Evolutionary conservation across 2,888 invertebrate species (phyloP), one percentile per base, ranked within the genome.

Genomic region (Conchocele bisecta): DNA sequence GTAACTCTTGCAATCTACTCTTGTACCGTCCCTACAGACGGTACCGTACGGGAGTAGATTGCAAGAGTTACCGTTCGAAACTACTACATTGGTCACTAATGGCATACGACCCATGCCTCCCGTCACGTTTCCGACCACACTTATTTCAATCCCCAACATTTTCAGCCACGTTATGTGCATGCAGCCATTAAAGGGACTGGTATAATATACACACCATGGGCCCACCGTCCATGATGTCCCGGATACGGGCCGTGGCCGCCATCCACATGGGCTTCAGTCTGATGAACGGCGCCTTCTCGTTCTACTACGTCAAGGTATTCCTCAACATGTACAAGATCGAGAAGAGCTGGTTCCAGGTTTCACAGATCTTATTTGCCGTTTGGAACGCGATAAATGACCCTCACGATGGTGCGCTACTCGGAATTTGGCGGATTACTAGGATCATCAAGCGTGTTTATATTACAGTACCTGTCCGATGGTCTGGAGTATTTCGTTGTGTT

Each of bases 371-470:
- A 7, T 92, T 90, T 71, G 80, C 92, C 83, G 65, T 92, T 5
- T 92, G 92, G 92, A 92, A 92, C 76, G 91, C 92, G 0, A 74
- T 92, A 26, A 92, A 92, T 71, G n/a, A n/a, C n/a, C 33, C 79
- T 92, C 7, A 79, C 81, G 37, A 86, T 91, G 11, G 83, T 91
- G 39, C 86, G 89, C 68, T 91, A 88, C 67, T 83, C 88, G 5
- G 82, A 87, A 35, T 51, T 88, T 3, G 87, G 83, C 0, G 54
- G 67, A 7, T 48, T 90, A 0, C 48, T 87, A 17, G 89, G 86
- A 1, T 77, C 82, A 0, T 75, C 70, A n/a, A 79, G 79, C 22
- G 81, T 89, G 2, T 82, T 88, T 41, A 31, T 89, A n/a, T 69
- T 83, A 44, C 86, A 88, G 46, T 81, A 73, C 50, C 53, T 83